phyloP scores from a whole-genome alignment of 2,888 invertebrate species.

The Thymelicus acteon region DNA sequence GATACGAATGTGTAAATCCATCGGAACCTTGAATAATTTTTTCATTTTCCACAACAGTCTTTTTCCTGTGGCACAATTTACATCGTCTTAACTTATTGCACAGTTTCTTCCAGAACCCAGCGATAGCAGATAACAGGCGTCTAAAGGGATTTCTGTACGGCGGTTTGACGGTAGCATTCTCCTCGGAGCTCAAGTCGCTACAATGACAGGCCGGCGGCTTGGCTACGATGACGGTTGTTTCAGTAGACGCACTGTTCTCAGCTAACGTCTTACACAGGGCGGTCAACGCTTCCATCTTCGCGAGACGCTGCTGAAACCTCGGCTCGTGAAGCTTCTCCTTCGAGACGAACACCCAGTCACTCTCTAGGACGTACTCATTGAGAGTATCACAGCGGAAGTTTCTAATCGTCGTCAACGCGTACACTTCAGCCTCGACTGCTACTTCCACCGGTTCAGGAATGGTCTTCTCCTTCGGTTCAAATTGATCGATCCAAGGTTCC shows the following conservation, averaged over 20 bases:
- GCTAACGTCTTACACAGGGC: constrained; percentile 61
- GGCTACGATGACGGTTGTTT: constrained; percentile 56
- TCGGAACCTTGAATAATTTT: constrained; percentile 40
- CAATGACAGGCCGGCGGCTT: constrained; percentile 72
- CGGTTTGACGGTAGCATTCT: constrained; percentile 46
- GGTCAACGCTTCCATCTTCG: constrained; percentile 59
- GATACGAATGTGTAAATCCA: constrained; percentile 55
- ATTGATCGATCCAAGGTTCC: constrained; percentile 49
- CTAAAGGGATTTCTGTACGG: constrained; percentile 48
- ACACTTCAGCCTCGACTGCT: constrained; percentile 56
- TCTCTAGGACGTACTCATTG: constrained; percentile 67
- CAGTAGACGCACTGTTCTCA: constrained; percentile 51
- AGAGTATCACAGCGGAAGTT: constrained; percentile 69
- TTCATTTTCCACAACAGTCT: constrained; percentile 44
- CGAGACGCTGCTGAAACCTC: constrained; percentile 63
- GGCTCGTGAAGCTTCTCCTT: constrained; percentile 65
- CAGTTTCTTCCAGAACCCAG: constrained; percentile 47
- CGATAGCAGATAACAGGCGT: constrained; percentile 48
- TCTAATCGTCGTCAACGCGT: constrained; percentile 68
- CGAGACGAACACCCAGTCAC: constrained; percentile 73
- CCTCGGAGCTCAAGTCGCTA: constrained; percentile 50
- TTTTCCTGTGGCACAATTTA: constrained; percentile 45
- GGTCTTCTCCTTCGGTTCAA: constrained; percentile 45
- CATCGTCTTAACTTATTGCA: constrained; percentile 54
- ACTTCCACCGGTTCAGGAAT: constrained; percentile 42